Evolutionary conservation across 2,113 vertebrate species (phyloP).

Genomic region (Ahaetulla prasina): DNA sequence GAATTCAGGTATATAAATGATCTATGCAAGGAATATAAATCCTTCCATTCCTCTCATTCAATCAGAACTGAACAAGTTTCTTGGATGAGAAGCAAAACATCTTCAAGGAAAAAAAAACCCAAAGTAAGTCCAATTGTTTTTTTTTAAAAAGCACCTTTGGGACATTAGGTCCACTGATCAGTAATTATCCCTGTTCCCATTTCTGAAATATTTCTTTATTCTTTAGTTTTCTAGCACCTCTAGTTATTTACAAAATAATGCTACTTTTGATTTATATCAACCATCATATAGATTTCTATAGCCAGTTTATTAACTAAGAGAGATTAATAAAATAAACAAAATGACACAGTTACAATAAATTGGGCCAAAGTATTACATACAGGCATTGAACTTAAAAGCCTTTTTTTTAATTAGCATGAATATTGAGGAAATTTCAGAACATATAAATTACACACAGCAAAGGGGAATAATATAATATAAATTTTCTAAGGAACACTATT

Average conservation of each 20-base stretch:
- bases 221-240: background rate
- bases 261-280: background rate
- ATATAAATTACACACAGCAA: slow-evolving; percentile 73
- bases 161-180: background rate
- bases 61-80: background rate
- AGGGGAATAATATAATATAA: slow-evolving; percentile 63
- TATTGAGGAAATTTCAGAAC: slow-evolving; percentile 47
- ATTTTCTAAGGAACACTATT: slow-evolving; percentile 70
- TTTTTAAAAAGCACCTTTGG: background rate
- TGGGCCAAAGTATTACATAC: slow-evolving; percentile 63
- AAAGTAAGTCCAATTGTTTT: background rate
- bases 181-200: background rate
- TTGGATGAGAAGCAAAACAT: background rate
- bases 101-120: background rate
- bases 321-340: background rate
- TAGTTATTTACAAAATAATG: background rate
- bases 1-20: background rate
- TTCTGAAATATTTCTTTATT: background rate
- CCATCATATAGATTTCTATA: background rate
- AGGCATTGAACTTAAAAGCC: slow-evolving; percentile 56
- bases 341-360: slow-evolving; percentile 52
- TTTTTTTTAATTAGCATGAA: slow-evolving; percentile 48
- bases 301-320: background rate
- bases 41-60: background rate
- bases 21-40: background rate